A percentile compares a stretch with the other conserved stretches of the same genome.
phyloP scores from a whole-genome alignment of 35 echinoderm and acorn worm species.

The Apostichopus parvimensis region DNA sequence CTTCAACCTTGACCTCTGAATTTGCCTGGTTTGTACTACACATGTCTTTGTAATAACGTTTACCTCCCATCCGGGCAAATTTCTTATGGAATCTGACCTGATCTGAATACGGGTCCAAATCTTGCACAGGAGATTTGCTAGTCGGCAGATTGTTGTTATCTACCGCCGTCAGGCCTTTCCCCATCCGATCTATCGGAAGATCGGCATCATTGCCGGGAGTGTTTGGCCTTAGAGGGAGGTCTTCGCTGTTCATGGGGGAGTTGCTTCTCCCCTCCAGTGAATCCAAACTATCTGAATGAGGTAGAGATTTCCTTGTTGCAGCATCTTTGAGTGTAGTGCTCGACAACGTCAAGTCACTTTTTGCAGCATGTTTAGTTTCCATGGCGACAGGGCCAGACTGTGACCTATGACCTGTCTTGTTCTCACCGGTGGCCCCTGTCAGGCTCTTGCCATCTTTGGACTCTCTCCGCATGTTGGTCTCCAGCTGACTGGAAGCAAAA shows the following conservation, averaged over 20 bases:
- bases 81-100: conserved; percentile 46
- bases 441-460: not conserved
- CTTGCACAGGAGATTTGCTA: not conserved
- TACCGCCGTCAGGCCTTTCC: not conserved
- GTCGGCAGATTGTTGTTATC: conserved; percentile 23
- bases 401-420: not conserved
- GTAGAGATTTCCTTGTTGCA: conserved; percentile 33
- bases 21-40: conserved; percentile 21
- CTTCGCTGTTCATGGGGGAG: conserved; percentile 21
- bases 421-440: not conserved
- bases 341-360: not conserved
- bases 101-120: conserved; percentile 27
- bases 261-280: conserved; percentile 9
- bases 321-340: conserved; percentile 1
- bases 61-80: conserved; percentile 54
- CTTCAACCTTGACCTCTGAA: not conserved
- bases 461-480: conserved; percentile 8
- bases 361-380: conserved; percentile 55
- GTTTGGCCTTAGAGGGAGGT: conserved; percentile 34
- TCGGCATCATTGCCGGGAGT: conserved; percentile 30
- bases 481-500: conserved; percentile 81
- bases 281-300: conserved; percentile 43
- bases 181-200: not conserved
- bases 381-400: not conserved
- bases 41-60: conserved; percentile 44